phyloP scores from a whole-genome alignment of 92 coral and sea anemone species.

The Paragorgia papillata region DNA sequence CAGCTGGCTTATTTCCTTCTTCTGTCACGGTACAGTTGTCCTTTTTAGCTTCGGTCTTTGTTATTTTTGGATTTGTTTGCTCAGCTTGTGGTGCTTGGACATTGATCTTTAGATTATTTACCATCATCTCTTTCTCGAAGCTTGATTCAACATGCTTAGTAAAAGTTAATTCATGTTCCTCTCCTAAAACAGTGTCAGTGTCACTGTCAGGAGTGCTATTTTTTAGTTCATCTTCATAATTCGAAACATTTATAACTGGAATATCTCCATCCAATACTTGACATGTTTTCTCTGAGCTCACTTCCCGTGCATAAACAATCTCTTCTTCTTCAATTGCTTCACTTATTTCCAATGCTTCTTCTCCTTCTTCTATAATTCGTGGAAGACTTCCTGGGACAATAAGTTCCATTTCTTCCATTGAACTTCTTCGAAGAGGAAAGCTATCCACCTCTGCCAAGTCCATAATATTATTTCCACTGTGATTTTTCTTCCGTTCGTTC shows the following conservation, averaged over 20 bases:
- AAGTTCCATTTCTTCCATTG: conserved; percentile 90
- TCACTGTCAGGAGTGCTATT: not conserved
- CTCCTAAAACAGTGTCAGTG: not conserved
- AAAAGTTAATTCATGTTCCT: not conserved
- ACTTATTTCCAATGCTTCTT: conserved; percentile 58
- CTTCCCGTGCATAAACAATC: conserved; percentile 14
- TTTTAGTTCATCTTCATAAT: not conserved
- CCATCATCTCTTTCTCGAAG: not conserved
- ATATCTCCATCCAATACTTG: not conserved
- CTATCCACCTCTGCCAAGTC: conserved; percentile 31
- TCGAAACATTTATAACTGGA: not conserved
- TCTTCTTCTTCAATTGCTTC: conserved; percentile 14
- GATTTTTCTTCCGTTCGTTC: conserved; percentile 4
- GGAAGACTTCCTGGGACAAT: conserved; percentile 89
- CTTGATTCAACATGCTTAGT: not conserved
- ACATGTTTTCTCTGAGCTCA: not conserved
- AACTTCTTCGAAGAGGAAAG: conserved; percentile 61
- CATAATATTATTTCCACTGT: conserved; percentile 1
- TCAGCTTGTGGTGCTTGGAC: conserved; percentile 17
- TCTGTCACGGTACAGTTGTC: not conserved
- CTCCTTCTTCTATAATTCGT: conserved; percentile 85
- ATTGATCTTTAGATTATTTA: not conserved
- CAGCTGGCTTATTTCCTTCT: not conserved
- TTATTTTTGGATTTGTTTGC: conserved; percentile 3
- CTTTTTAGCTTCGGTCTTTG: not conserved